These are phyloP conservation scores for Caenorhabditis drosophilae DNA, from an alignment of 2,888 invertebrate species.

Conservation along the genomic window DNA sequence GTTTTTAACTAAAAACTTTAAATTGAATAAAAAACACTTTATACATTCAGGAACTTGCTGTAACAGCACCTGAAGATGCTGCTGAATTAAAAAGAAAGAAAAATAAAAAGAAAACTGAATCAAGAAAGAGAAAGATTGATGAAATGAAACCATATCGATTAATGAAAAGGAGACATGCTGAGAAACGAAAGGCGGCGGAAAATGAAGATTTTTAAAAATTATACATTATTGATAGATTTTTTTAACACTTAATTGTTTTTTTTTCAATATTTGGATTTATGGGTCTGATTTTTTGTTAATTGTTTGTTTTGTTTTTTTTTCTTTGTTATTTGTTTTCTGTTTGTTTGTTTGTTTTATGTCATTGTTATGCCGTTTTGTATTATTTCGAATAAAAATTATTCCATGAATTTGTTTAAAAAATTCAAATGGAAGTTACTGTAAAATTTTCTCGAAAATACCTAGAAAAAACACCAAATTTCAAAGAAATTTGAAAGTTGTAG, in stretches of 20 bases:
- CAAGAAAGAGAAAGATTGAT: constrained; percentile 58
- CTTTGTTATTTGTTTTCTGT: constrained; percentile 15
- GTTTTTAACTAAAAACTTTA: constrained; percentile 1
- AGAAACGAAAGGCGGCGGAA: constrained; percentile 24
- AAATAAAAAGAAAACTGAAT: constrained; percentile 52
- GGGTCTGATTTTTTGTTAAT: constrained; percentile 11
- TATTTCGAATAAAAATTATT: no score
- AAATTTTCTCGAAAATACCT: no score
- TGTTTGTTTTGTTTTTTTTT: constrained; percentile 21
- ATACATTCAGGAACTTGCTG: constrained; percentile 51
- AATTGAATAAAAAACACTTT: not conserved
- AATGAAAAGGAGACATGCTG: constrained; percentile 45
- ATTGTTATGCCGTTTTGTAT: no score
- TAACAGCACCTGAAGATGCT: constrained; percentile 51
- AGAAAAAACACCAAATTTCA: no score
- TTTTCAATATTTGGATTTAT: constrained; percentile 4
- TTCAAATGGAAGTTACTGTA: no score
- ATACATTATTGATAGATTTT: constrained; percentile 18
- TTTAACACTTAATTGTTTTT: not conserved
- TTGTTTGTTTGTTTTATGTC: constrained; percentile 1
- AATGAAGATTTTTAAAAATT: no score
- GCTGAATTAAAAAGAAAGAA: constrained; percentile 50
- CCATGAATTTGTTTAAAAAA: no score
- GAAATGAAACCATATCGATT: constrained; percentile 56
- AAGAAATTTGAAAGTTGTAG: no score